Percentiles rank a stretch among this genome's conserved stretches.
These are phyloP conservation scores for Sphaerodactylus townsendi DNA, from an alignment of 2,113 vertebrate genomes.

Conservation along the genomic window DNA sequence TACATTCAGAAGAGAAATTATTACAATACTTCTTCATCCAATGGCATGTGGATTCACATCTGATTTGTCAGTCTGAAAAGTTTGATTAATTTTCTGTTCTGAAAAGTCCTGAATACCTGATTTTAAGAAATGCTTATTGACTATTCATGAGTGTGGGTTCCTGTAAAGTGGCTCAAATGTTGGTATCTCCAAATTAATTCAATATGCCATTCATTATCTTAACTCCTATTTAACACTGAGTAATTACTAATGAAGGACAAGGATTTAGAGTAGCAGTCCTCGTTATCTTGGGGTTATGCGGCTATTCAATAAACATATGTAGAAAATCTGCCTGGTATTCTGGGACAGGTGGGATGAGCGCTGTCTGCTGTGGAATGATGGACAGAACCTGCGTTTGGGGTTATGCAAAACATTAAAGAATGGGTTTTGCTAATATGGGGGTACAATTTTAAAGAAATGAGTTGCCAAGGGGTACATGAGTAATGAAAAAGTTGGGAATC, in stretches of 20 bases:
- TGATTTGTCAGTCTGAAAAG: not conserved
- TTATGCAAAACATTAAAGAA: too few relatives aligned
- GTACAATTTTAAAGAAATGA: too few relatives aligned
- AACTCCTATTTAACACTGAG: not conserved
- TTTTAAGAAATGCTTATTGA: conserved; percentile 4
- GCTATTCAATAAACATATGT: too few relatives aligned
- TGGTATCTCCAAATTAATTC: not conserved
- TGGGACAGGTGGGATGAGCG: too few relatives aligned
- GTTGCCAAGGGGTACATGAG: too few relatives aligned
- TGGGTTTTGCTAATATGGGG: too few relatives aligned
- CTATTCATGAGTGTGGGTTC: not conserved
- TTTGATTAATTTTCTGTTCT: accelerated
- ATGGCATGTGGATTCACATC: not conserved
- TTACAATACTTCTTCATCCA: not conserved
- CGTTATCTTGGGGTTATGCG: too few relatives aligned
- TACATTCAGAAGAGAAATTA: too few relatives aligned
- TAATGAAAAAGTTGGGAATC: too few relatives aligned
- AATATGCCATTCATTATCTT: not conserved
- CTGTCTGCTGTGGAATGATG: too few relatives aligned
- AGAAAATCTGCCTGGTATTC: too few relatives aligned
- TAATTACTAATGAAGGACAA: not conserved
- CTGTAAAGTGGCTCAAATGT: not conserved
- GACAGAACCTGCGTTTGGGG: too few relatives aligned
- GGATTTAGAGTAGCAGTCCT: not conserved
- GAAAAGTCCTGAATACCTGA: not conserved